phyloP scores from a whole-genome alignment of 2,113 vertebrate genomes.

The Pseudorectes ferrugineus region DNA sequence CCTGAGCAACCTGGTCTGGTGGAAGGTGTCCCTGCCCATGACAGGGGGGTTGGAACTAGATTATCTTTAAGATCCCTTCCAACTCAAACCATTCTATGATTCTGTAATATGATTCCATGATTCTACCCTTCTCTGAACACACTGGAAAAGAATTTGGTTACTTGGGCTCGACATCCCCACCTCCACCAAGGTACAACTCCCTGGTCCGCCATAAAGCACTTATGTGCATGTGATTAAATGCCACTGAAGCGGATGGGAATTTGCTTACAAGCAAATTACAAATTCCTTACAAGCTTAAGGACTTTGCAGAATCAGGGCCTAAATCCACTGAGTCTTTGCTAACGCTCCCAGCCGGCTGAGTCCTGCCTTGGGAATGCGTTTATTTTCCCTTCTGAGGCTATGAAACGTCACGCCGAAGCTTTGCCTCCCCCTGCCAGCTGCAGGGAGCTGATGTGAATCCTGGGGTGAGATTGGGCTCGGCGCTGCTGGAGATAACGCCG shows the following conservation, averaged over 20 bases:
- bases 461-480: neutral
- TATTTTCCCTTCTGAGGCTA: constrained; percentile 24
- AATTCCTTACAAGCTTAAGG: constrained; percentile 54
- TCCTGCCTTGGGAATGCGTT: constrained; percentile 12
- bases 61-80: neutral
- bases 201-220: neutral
- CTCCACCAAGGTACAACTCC: neutral
- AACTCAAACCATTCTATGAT: neutral
- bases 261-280: constrained; percentile 56
- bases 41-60: neutral
- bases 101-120: neutral
- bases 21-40: neutral
- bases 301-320: constrained; percentile 44
- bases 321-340: constrained; percentile 23
- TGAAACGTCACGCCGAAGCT: neutral
- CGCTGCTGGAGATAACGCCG: neutral
- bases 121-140: neutral
- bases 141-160: neutral
- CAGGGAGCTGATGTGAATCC: neutral
- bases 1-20: neutral
- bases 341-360: neutral
- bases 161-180: neutral
- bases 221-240: constrained; percentile 12
- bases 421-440: neutral
- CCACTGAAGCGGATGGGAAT: neutral